Evolutionary conservation across 2,113 vertebrate species (phyloP).

Genomic region (Lichenostomus cassidix): DNA sequence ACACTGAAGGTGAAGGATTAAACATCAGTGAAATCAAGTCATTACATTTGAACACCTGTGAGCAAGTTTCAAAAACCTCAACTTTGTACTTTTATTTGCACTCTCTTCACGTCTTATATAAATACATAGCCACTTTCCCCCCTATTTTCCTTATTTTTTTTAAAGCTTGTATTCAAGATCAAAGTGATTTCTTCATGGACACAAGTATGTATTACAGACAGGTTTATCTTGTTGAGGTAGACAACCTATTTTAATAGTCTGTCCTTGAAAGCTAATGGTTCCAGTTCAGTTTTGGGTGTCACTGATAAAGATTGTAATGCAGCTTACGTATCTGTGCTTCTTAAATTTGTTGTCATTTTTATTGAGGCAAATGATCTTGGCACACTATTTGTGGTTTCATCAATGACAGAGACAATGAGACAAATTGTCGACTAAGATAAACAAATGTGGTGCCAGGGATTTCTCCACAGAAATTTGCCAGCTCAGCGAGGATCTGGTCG

Average conservation of each 20-base stretch:
- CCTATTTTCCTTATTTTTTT: neutral
- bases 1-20: neutral
- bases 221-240: conserved; percentile 37
- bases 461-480: conserved; percentile 16
- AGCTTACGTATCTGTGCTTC: neutral
- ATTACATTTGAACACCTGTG: neutral
- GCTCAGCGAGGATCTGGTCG: neutral
- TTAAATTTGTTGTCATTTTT: conserved; percentile 45
- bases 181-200: conserved; percentile 3
- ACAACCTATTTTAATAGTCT: conserved; percentile 1
- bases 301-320: neutral
- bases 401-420: conserved; percentile 44
- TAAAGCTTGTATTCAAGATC: conserved; percentile 4
- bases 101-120: neutral
- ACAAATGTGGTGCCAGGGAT: conserved; percentile 32
- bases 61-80: neutral
- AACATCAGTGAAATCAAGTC: neutral
- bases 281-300: neutral
- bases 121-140: neutral
- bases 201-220: neutral
- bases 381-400: conserved; percentile 46
- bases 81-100: neutral
- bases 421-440: conserved; percentile 44
- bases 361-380: conserved; percentile 25
- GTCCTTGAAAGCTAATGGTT: conserved; percentile 16